A percentile compares a stretch with the other conserved stretches of the same genome.
These are phyloP conservation scores for Monarcha castaneiventris DNA, from an alignment of 2,113 vertebrate genomes.

Conservation along the genomic window DNA sequence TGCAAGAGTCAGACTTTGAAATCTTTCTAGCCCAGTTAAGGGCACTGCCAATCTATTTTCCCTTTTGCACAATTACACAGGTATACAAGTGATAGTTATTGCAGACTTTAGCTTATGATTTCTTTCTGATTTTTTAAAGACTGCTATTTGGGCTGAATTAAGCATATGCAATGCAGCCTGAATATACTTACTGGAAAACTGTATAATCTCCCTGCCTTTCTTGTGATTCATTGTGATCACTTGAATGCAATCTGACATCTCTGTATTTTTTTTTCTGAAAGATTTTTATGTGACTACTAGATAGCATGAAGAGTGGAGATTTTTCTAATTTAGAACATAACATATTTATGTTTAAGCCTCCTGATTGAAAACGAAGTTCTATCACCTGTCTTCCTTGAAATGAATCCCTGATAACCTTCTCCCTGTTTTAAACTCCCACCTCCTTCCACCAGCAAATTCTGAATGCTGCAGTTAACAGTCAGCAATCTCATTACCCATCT, in stretches of 20 bases:
- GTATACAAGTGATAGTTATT: neutral
- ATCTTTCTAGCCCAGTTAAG: neutral
- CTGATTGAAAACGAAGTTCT: slow-evolving; percentile 48
- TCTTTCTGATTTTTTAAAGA: neutral
- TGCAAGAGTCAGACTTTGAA: neutral
- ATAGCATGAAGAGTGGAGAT: neutral
- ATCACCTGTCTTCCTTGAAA: slow-evolving; percentile 36
- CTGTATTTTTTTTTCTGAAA: neutral
- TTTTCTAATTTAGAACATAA: slow-evolving; percentile 41
- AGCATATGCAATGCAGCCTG: neutral
- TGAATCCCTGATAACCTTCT: slow-evolving; percentile 16
- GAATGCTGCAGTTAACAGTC: slow-evolving; percentile 66
- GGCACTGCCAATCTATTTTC: neutral
- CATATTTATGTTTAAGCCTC: slow-evolving; percentile 57
- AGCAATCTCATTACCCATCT: slow-evolving; percentile 71
- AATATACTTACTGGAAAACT: neutral
- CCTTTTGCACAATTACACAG: neutral
- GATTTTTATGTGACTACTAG: slow-evolving; percentile 21
- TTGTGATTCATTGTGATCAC: slow-evolving; percentile 17
- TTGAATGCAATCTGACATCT: slow-evolving; percentile 33
- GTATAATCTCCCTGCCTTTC: neutral
- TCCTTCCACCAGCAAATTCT: slow-evolving; percentile 60
- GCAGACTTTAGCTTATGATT: neutral
- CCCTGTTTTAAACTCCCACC: slow-evolving; percentile 9
- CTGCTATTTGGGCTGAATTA: neutral